Evolutionary conservation across 2,113 vertebrate genomes (phyloP), one percentile per base, ranked within the genome.

Genomic region (Bettongia penicillata): DNA sequence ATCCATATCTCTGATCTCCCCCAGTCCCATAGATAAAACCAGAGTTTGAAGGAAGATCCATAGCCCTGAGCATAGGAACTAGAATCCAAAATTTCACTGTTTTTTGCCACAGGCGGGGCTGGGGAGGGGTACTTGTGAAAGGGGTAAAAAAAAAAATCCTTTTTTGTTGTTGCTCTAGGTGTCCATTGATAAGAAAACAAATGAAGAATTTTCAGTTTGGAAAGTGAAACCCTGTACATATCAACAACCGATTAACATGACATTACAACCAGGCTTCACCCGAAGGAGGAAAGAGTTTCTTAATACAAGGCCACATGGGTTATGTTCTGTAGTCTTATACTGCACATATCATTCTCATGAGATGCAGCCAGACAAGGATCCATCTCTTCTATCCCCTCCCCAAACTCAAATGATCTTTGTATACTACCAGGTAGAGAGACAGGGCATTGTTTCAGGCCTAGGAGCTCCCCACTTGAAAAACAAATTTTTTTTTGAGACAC

Each of bases 401-500:
- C 55, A 84, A 90, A 68, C 53, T 49, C 90, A n/a, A 84, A 43
- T 28, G 47, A 12, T 91, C n/a, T 68, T 19, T 53, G 49, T 94
- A 94, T 55, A 61, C 47, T 28, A 84, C 43, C 5, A 0, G 57
- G 47, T n/a, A 24, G 68, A 49, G 52, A 49, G 52, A 16, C 61
- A 8, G 93, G 90, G 91, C 53, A 94, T 92, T 77, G 43, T 14
- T 8, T 61, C 68, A 26, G 91, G 94, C 51, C 93, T 89, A 24
- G 5, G 55, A 51, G 53, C 93, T 90, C 55, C 55, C 10, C 47
- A 23, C 91, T 53, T 53, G 14, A 14, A 53, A 84, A 84, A 84
- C 23, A 84, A 84, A 37, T 48, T 48, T 51, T 95, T 61, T 55
- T 50, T 12, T 49, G 93, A 96, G 91, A 97, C 93, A 91, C 97